Base-by-base conservation (phyloP, 2,888 invertebrate species). In the Linyphia triangularis region DNA sequence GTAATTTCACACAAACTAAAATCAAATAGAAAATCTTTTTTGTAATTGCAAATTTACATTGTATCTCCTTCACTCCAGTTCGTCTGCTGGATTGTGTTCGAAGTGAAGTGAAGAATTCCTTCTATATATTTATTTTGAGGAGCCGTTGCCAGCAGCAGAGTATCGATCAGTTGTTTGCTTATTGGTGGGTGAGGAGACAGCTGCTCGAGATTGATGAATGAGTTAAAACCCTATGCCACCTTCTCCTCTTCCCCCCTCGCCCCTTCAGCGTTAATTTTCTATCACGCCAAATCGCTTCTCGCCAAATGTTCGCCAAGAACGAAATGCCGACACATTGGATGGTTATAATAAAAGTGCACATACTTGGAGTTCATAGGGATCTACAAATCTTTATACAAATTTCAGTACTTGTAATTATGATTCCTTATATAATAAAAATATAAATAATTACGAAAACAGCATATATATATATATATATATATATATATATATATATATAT, bases 81-180 rank as follows among this genome's bases (percentile, higher is more conserved):
- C 40, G n/a, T 69, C 69, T 33, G 19, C 26, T 9, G 63, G 28
- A 9, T 7, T 22, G 33, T 30, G 33, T 33, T 13, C 28, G 61
- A 63, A 63, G 70, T 43, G 67, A 79, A 82, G 72, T 59, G 63
- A 82, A 43, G 72, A 33, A 70, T 70, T 70, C 69, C 37, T 59
- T 37, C 37, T 43, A 37, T 72, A 26, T 79, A 85, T 84, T 82
- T 84, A 75, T 85, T 85, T 77, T 67, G 69, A 77, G 84, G 22
- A 10, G 37, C 40, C 70, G 51, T 24, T 81, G 67, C 79, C 33
- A 28, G 51, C 4, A 43, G 70, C 65, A 40, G 37, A 82, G 65
- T 85, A 85, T 85, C 75, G 84, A 85, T 85, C 77, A 77, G 84
- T 85, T 85, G 84, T 85, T 85, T 85, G 84, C 84, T 85, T 85